Base-by-base conservation (phyloP, 2,888 invertebrate genomes). In the Oxystoma pomonae region DNA sequence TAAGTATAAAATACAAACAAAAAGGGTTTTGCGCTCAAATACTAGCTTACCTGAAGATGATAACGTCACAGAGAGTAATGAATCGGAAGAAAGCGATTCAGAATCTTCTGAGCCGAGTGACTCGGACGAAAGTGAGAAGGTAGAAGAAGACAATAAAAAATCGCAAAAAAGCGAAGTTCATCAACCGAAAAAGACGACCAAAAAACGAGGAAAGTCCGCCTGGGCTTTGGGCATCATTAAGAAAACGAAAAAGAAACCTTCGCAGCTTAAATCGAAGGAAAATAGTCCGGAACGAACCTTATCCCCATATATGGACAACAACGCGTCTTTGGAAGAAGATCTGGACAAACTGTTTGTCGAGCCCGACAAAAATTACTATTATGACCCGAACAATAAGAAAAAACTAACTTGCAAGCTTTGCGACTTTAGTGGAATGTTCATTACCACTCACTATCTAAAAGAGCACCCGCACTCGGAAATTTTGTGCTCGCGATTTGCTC, bases 361-460 rank as follows among this genome's bases (percentile, higher is more conserved):
- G 58, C 73, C 73, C 0, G 73, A 74, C 50, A 73, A 70, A 60
- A 65, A 69, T 35, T 74, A 75, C 57, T 76, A 66, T 60, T 57
- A 68, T 22, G 70, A 71, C 60, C 65, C 65, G 53, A 55, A 55
- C 1, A 62, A 16, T 19, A 66, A 65, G 20, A 35, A 18, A 16
- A 72, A 71, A 50, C 49, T 70, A 51, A 76, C 80, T 12, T 91
- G 90, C 72, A 83, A 86, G 64, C 74, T 88, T 12, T 91, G 91
- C 73, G 65, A 74, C 0, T 88, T 83, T 70, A 77, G 71, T 17
- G 87, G 88, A 0, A 82, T 81, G 67, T 83, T 84, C 62, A 87
- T 91, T 52, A 86, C 89, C 0, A 81, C 83, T 51, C 90, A 91
- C 80, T 90, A 89, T 71, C 84, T 85, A 70, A 78, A 79, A n/a